Conservation (phyloP, 2,888 invertebrate species). For the Lamellibrachia satsuma region DNA sequence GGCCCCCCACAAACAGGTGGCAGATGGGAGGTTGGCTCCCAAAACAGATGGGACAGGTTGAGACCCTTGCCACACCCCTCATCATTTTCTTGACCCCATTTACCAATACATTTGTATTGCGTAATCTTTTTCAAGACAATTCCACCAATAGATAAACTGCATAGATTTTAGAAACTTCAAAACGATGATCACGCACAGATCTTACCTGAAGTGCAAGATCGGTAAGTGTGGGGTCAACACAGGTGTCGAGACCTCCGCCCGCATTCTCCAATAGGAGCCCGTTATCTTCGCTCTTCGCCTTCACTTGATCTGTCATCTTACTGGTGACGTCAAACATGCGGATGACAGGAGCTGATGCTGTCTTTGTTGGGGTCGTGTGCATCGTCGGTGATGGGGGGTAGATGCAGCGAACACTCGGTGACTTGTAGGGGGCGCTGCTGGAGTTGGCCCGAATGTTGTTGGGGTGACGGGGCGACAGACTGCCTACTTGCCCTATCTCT, state of each 20-base stretch:
- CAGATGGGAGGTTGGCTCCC: too few species aligned
- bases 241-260: neutral
- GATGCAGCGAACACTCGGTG: neutral
- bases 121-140: too few species aligned
- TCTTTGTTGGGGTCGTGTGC: neutral
- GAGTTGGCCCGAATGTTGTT: constrained; percentile 26
- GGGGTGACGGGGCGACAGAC: constrained; percentile 18
- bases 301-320: neutral
- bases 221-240: neutral
- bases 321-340: neutral
- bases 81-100: too few species aligned
- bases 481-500: constrained; percentile 19
- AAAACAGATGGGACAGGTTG: too few species aligned
- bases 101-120: too few species aligned
- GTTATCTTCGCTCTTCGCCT: neutral
- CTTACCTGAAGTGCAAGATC: neutral
- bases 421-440: constrained; percentile 6
- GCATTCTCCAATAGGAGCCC: neutral
- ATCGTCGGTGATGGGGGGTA: constrained; percentile 18
- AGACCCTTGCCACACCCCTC: too few species aligned
- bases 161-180: too few species aligned
- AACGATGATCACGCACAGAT: too few species aligned
- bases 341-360: neutral
- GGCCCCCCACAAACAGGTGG: too few species aligned
- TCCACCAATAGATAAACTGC: too few species aligned